Base-by-base conservation (phyloP, 2,113 vertebrate genomes). In the Arizona elegans region DNA sequence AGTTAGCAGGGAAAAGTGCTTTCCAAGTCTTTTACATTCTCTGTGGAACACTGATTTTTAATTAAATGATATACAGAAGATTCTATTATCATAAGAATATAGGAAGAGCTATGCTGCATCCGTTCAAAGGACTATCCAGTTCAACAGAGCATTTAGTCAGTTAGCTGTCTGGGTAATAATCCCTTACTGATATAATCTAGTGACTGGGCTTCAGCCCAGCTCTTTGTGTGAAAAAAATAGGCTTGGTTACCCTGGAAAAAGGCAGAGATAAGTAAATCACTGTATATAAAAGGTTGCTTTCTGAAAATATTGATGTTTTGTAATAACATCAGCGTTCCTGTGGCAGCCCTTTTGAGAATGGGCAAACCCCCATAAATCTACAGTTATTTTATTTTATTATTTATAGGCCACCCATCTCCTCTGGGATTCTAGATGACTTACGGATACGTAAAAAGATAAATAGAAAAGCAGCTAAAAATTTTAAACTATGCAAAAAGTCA, bases 261-360 rank as follows among this genome's bases (percentile, higher is more conserved):
- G 15, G n/a, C 75, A 2, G 8, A 43, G 75, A 81, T 81, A 81
- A 81, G 43, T 43, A 43, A 17, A 38, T 81, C 75, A 9, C n/a
- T 33, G 65, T 75, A 38, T 7, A 75, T 33, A 81, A 81, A 9
- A 81, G 15, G 33, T 9, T 81, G 75, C 75, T 81, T 43, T 81
- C 62, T 75, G 47, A 38, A 92, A 4, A 38, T 54, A 90, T 38
- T 53, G 38, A 0, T 0, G 2, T 88, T 75, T 87, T 56, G 52
- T 91, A 58, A 38, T 89, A 53, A 81, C 53, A 38, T 87, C 86
- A 38, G 13, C 91, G 52, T 26, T 87, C 26, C 50, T 94, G 89
- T 86, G 50, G n/a, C 87, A 92, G 13, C 92, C n/a, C 13, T 92
- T 94, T 92, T 8, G 94, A 92, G 58, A 38, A 65, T 85, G 5